Evolutionary conservation across 1,140 invertebrate genomes (phyloP).

Genomic region (Drosophila prosaltans): DNA sequence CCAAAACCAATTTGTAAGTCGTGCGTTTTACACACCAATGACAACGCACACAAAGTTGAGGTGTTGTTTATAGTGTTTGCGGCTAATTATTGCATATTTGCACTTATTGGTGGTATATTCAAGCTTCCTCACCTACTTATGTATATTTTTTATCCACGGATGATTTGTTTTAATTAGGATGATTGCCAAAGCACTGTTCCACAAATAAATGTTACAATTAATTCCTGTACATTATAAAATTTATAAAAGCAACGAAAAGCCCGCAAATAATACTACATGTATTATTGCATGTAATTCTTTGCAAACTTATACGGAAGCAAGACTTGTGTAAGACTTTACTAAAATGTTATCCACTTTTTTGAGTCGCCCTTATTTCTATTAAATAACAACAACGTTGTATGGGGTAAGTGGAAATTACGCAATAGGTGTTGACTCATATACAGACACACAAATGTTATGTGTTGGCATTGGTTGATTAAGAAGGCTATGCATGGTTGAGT

Average conservation of each 20-base stretch:
- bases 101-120: slow-evolving; percentile 61
- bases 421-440: slow-evolving; percentile 45
- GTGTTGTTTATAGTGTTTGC: slow-evolving; percentile 82
- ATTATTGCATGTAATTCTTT: too few species aligned
- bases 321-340: too few species aligned
- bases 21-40: slow-evolving; percentile 33
- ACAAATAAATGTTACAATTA: too few species aligned
- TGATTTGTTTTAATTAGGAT: too few species aligned
- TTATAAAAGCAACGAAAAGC: too few species aligned
- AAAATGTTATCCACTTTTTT: too few species aligned
- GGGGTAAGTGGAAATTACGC: slow-evolving; percentile 2
- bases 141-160: background rate
- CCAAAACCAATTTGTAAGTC: slow-evolving; percentile 69
- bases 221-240: too few species aligned
- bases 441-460: slow-evolving; percentile 21
- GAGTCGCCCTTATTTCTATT: too few species aligned
- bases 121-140: slow-evolving; percentile 27
- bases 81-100: slow-evolving; percentile 83
- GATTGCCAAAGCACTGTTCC: too few species aligned
- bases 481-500: background rate
- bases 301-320: too few species aligned
- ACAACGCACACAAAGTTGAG: slow-evolving; percentile 34
- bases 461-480: slow-evolving; percentile 44
- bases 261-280: too few species aligned
- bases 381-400: slow-evolving; percentile 13